phyloP scores from a whole-genome alignment of 2,888 invertebrate genomes.

The Dicyrtomina minuta region DNA sequence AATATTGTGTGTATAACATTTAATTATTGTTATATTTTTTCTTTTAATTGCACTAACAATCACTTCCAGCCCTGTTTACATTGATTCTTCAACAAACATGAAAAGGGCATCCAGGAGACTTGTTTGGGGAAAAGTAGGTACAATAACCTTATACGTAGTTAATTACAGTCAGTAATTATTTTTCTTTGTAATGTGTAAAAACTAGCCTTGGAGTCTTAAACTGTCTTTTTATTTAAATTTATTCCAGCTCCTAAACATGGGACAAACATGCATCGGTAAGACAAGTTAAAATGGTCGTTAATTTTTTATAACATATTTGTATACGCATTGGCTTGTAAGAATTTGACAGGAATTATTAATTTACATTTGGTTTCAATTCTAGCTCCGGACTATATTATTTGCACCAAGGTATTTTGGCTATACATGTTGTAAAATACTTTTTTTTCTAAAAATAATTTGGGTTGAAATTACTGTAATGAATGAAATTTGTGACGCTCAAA shows the following conservation, averaged over 20 bases:
- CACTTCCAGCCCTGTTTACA: constrained; percentile 76
- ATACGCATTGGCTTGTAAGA: background rate
- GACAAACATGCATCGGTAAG: constrained; percentile 23
- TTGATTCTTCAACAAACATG: constrained; percentile 80
- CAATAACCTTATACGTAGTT: background rate
- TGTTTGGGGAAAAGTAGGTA: constrained; percentile 79
- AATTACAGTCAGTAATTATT: background rate
- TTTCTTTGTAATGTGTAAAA: no score
- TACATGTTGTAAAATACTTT: background rate
- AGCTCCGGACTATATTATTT: constrained; percentile 23
- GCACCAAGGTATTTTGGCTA: constrained; percentile 1
- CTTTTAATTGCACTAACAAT: no score
- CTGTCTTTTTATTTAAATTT: background rate
- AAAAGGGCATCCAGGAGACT: constrained; percentile 70
- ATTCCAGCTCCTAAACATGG: constrained; percentile 9
- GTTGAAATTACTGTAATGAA: background rate
- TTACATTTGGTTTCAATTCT: background rate
- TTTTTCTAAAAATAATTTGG: background rate
- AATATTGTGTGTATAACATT: no score
- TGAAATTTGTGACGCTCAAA: background rate
- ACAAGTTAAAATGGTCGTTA: background rate
- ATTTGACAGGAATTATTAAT: background rate
- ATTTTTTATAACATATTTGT: background rate
- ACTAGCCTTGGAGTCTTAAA: no score
- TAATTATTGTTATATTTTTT: no score